Evolutionary conservation across 2,888 invertebrate genomes (phyloP), one percentile per base, ranked within the genome.

Genomic region (Drosophila macrospina): DNA sequence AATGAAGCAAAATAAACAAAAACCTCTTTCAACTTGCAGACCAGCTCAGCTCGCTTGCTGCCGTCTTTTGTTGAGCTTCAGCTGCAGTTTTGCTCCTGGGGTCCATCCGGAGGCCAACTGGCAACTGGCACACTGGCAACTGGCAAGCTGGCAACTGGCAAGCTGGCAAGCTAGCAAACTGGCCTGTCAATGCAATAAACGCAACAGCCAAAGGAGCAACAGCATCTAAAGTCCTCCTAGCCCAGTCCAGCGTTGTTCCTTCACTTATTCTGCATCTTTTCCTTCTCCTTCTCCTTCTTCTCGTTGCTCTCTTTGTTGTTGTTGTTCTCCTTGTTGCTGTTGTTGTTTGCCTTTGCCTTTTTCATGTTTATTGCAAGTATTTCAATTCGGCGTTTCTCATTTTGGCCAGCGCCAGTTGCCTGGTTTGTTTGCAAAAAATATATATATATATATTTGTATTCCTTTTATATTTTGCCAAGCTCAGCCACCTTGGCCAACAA

Each of bases 311-410:
- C n/a, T 41, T 48, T n/a, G n/a, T n/a, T n/a, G n/a, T n/a, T n/a
- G n/a, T n/a, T n/a, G n/a, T n/a, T n/a, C n/a, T n/a, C n/a, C n/a
- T 52, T 37, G 54, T 42, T 51, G 16, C 24, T 66, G 50, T 50
- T 54, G 55, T 57, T 64, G 57, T 45, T 74, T 63, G 65, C 20
- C 78, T 54, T 67, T 74, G 78, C 78, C 78, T 73, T 86, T 86
- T 78, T 70, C 86, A 78, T 84, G 81, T 86, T 86, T 87, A 85
- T 87, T 80, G 85, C 83, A 78, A 85, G 84, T 86, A 79, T 85
- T 85, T 84, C 80, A 84, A 83, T 85, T 78, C 72, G 77, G 72
- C 72, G 74, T 72, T 77, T 73, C 69, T 74, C 72, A 74, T 79
- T 77, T 77, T 57, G 70, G 61, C 61, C 66, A 59, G 75, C 57